Conservation (phyloP, 1,140 invertebrate genomes). For the Conus betulinus region DNA sequence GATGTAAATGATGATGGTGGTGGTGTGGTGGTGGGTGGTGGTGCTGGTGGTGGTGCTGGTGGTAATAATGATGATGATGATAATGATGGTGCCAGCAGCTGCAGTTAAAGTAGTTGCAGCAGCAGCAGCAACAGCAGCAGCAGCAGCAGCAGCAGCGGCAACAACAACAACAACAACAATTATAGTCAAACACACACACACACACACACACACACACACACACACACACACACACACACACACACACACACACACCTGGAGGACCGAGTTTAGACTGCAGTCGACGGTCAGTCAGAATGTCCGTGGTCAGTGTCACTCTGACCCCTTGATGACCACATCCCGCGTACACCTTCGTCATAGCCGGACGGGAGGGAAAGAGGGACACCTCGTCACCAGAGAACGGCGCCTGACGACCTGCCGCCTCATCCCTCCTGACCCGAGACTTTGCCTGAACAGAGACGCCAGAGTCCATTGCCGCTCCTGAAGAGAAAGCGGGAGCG, state of each 20-base stretch:
- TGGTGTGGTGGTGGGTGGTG: conserved; percentile 13
- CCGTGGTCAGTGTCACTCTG: conserved; percentile 66
- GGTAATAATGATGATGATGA: conserved; percentile 10
- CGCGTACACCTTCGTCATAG: conserved; percentile 52
- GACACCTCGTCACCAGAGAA: background rate
- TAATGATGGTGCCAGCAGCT: background rate
- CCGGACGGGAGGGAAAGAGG: background rate
- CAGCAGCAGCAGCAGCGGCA: conserved; percentile 29
- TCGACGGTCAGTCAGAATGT: conserved; percentile 50
- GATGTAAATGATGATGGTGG: background rate
- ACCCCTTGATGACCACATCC: conserved; percentile 70
- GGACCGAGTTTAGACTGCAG: conserved; percentile 15
- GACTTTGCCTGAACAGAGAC: background rate
- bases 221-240: background rate
- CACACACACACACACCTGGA: conserved; percentile 30
- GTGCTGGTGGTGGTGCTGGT: no score
- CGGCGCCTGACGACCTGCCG: background rate
- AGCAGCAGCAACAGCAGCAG: conserved; percentile 31
- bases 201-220: background rate
- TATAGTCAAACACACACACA: background rate
- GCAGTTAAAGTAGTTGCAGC: conserved; percentile 3
- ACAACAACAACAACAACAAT: conserved; percentile 24
- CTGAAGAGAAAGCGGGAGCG: background rate
- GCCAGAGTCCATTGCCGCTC: background rate
- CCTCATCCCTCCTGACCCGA: background rate